phyloP scores from a whole-genome alignment of 2,797 vertebrate species.

The Toxotes lorentzi region DNA sequence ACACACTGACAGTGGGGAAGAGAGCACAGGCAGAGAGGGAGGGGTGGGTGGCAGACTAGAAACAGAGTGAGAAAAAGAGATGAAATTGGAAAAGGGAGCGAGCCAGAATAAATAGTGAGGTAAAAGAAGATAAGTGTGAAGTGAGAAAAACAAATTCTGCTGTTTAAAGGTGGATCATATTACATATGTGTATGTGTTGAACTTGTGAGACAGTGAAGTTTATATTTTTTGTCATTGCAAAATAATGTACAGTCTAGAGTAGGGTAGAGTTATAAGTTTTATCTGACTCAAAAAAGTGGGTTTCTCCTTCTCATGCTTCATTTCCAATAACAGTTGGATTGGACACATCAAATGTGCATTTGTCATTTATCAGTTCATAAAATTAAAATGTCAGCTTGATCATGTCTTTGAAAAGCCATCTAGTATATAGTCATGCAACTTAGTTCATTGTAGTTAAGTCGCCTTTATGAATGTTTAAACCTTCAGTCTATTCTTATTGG shows the following conservation, averaged over 20 bases:
- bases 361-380: too few species aligned
- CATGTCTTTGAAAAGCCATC: too few species aligned
- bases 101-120: conserved; percentile 55
- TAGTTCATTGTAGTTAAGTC: too few species aligned
- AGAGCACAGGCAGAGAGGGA: conserved; percentile 38
- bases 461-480: too few species aligned
- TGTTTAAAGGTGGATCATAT: conserved; percentile 39
- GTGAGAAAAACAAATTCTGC: conserved; percentile 48
- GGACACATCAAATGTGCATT: too few species aligned
- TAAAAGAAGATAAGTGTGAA: conserved; percentile 33
- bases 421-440: too few species aligned
- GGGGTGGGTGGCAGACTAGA: conserved; percentile 47
- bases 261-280: too few species aligned
- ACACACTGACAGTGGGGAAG: conserved; percentile 73
- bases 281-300: background rate
- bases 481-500: too few species aligned
- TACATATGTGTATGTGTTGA: background rate
- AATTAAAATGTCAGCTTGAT: too few species aligned
- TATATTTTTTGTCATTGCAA: background rate
- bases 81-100: conserved; percentile 63
- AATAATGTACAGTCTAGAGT: background rate
- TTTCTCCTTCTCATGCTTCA: background rate
- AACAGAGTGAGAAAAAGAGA: conserved; percentile 56
- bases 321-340: background rate
- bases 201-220: conserved; percentile 1